phyloP scores from a whole-genome alignment of 2,113 vertebrate species.

The Neogobius melanostomus region DNA sequence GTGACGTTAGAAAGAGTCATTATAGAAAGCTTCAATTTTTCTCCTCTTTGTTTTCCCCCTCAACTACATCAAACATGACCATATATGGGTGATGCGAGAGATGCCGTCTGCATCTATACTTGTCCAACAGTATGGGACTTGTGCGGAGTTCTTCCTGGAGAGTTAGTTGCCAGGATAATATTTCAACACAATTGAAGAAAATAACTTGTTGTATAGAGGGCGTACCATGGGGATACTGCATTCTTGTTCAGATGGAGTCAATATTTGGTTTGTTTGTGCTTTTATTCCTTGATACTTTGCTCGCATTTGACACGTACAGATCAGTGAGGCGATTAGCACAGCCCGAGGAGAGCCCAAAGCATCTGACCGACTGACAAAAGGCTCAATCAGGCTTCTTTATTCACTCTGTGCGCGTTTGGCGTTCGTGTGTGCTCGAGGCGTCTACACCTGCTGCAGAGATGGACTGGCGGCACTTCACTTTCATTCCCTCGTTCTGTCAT shows the following conservation, averaged over 20 bases:
- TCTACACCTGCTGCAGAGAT: slow-evolving; percentile 1
- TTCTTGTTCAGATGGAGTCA: neutral
- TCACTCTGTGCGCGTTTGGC: too few species aligned
- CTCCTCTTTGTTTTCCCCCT: too few species aligned
- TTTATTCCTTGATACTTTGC: neutral
- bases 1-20: too few species aligned
- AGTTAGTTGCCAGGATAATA: too few species aligned
- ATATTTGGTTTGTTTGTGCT: neutral
- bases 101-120: too few species aligned
- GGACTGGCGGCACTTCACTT: neutral
- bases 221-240: too few species aligned
- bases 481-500: too few species aligned
- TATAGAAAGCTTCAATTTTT: too few species aligned
- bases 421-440: neutral
- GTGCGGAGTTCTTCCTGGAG: too few species aligned
- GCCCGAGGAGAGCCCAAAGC: neutral
- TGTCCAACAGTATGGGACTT: too few species aligned
- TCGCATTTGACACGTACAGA: neutral
- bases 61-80: too few species aligned
- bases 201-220: neutral
- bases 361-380: neutral
- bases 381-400: neutral
- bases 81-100: too few species aligned
- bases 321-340: neutral
- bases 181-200: neutral